Conservation (phyloP, 2,797 vertebrate species). For the Cyprinella venusta region DNA sequence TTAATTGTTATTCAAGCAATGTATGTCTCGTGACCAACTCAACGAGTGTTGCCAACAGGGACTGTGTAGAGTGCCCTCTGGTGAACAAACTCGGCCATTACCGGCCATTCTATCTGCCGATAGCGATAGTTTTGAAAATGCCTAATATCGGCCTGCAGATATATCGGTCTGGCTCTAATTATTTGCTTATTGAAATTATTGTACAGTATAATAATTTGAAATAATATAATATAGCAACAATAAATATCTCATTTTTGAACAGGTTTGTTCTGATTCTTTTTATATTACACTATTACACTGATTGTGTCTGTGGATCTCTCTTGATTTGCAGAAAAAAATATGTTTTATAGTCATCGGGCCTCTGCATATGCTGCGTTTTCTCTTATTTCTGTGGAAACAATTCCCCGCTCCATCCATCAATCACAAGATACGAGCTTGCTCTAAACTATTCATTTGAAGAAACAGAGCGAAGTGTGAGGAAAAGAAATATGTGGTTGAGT, state of each 20-base stretch:
- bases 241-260: neutral
- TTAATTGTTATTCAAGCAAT: too few relatives aligned
- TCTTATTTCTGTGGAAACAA: constrained; percentile 52
- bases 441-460: constrained; percentile 77
- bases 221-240: neutral
- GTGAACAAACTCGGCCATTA: too few relatives aligned
- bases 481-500: constrained; percentile 65
- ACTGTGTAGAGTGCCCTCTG: too few relatives aligned
- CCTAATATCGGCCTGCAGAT: too few relatives aligned
- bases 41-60: too few relatives aligned
- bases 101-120: too few relatives aligned
- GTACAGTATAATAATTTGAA: neutral
- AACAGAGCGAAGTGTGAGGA: constrained; percentile 69
- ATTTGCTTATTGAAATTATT: too few relatives aligned
- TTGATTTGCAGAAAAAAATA: constrained; percentile 20
- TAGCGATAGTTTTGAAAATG: too few relatives aligned
- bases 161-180: too few relatives aligned
- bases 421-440: constrained; percentile 72
- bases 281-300: neutral
- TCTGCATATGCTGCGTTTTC: constrained; percentile 56
- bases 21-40: too few relatives aligned
- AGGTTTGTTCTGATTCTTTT: neutral
- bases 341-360: constrained; percentile 11
- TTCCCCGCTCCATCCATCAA: constrained; percentile 69
- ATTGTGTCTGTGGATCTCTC: neutral